phyloP scores from a whole-genome alignment of 2,888 invertebrate species.

The Phania funesta region DNA sequence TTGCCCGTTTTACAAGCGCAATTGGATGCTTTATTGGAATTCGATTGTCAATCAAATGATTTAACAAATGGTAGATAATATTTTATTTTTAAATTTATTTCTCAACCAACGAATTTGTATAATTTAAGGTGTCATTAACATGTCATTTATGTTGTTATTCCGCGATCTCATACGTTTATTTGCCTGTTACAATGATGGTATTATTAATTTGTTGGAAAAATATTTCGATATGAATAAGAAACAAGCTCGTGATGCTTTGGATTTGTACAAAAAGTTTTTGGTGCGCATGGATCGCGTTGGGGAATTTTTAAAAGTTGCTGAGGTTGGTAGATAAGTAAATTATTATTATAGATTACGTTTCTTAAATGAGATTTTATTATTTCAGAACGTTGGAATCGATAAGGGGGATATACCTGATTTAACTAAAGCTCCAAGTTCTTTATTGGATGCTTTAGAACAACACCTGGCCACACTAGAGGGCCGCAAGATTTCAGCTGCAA shows the following conservation, averaged over 20 bases:
- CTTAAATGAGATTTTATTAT: conserved; percentile 40
- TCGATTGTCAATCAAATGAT: conserved; percentile 98
- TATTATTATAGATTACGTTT: neutral
- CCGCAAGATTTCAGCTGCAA: conserved; percentile 91
- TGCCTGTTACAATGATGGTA: conserved; percentile 99
- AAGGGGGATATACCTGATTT: conserved; percentile 99
- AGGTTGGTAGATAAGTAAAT: conserved; percentile 78
- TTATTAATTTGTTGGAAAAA: conserved; percentile 98
- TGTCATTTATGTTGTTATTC: conserved; percentile 99
- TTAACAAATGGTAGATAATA: conserved; percentile 89
- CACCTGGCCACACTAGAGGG: conserved; percentile 97
- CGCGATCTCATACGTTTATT: conserved; percentile 99
- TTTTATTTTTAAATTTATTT: neutral
- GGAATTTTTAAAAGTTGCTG: conserved; percentile 95
- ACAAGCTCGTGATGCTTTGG: conserved; percentile 97
- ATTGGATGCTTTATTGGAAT: conserved; percentile 96
- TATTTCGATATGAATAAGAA: conserved; percentile 99
- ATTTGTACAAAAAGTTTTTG: conserved; percentile 99
- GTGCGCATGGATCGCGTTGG: conserved; percentile 99
- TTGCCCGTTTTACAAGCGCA: conserved; percentile 97
- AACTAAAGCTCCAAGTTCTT: conserved; percentile 97
- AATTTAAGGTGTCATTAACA: conserved; percentile 92
- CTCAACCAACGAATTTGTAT: neutral
- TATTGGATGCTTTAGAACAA: conserved; percentile 97
- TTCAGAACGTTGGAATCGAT: conserved; percentile 95